These are phyloP conservation scores for Lophotriccus pileatus DNA, from an alignment of 2,797 vertebrate genomes.

Conservation along the genomic window DNA sequence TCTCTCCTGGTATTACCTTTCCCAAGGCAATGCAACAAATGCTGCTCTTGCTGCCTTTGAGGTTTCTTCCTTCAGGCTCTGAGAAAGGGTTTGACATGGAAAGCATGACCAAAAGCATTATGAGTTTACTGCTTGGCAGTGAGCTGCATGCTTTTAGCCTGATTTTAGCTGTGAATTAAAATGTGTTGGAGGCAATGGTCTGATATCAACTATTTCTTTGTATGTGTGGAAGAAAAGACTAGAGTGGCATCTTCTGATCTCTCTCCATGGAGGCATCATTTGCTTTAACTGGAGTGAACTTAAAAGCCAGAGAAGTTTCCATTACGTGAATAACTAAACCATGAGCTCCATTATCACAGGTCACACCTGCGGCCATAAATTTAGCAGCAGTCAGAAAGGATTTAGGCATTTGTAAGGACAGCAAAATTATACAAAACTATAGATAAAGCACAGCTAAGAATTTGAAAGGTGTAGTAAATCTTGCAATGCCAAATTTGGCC, in stretches of 20 bases:
- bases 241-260: background rate
- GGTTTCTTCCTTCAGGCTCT: background rate
- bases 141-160: background rate
- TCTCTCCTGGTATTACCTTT: background rate
- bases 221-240: background rate
- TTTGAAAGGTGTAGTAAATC: background rate
- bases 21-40: background rate
- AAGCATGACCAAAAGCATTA: background rate
- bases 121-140: background rate
- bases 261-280: background rate
- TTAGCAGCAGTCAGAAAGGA: background rate
- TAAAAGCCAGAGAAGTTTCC: constrained; percentile 1
- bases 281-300: background rate
- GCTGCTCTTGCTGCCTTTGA: background rate
- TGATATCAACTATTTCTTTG: background rate
- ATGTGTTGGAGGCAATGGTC: background rate
- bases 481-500: background rate
- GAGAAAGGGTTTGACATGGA: background rate
- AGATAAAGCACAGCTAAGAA: background rate
- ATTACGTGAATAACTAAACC: constrained; percentile 3
- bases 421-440: background rate
- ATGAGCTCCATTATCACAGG: background rate
- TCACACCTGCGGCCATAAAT: background rate
- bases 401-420: background rate
- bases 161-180: background rate